These are phyloP conservation scores for Sitodiplosis mosellana DNA, from an alignment of 1,140 invertebrate species.

Conservation along the genomic window DNA sequence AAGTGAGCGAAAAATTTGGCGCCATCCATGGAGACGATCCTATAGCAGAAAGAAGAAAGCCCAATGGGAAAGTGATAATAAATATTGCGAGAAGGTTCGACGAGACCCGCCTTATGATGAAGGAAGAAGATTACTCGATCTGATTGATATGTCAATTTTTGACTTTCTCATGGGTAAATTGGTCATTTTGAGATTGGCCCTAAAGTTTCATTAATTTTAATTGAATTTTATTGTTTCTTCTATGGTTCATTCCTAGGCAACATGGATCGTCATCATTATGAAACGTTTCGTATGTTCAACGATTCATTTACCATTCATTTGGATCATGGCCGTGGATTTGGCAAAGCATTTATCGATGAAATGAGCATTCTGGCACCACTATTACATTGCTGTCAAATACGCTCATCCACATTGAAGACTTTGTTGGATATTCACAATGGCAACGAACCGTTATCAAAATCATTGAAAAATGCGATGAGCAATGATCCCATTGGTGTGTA, in stretches of 20 bases:
- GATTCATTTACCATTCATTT: neutral
- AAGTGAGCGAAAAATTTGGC: neutral
- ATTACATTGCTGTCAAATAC: neutral
- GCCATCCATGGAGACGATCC: neutral
- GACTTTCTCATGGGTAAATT: constrained; percentile 78
- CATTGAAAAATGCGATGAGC: too few relatives aligned
- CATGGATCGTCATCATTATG: neutral
- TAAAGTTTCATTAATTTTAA: too few relatives aligned
- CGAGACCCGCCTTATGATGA: constrained; percentile 70
- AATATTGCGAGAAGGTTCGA: constrained; percentile 26
- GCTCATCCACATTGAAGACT: neutral
- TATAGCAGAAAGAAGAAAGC: neutral
- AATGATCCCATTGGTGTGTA: too few relatives aligned
- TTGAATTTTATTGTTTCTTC: too few relatives aligned
- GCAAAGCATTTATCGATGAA: neutral
- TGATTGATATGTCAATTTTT: constrained; percentile 74
- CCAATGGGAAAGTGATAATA: neutral
- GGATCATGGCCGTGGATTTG: neutral
- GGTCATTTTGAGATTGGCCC: too few relatives aligned
- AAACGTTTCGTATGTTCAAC: neutral
- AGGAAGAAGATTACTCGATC: constrained; percentile 65
- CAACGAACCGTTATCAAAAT: too few relatives aligned
- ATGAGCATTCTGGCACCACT: constrained; percentile 1
- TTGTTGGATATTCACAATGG: too few relatives aligned
- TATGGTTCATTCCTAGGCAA: too few relatives aligned